phyloP scores from a whole-genome alignment of 2,113 vertebrate genomes.

The Mellivora capensis region DNA sequence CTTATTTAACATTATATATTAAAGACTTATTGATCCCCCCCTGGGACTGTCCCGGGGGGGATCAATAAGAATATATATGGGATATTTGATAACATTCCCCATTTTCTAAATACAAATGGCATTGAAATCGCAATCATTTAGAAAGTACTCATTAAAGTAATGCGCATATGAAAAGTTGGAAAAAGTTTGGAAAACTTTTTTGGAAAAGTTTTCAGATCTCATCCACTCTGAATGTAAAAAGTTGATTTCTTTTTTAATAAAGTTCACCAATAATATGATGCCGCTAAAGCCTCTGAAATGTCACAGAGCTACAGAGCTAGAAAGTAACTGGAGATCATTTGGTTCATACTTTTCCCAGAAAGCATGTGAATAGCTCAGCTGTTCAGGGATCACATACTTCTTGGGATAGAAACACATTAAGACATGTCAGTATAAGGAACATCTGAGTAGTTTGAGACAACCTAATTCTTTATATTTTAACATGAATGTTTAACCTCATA shows the following conservation, averaged over 20 bases:
- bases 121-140: conserved; percentile 32
- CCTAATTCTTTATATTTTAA: conserved; percentile 47
- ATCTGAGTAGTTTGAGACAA: conserved; percentile 4
- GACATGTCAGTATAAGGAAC: neutral
- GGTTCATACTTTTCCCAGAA: conserved; percentile 43
- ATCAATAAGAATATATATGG: neutral
- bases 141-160: conserved; percentile 47
- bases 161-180: neutral
- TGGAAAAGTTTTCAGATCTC: conserved; percentile 23
- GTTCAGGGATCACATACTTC: neutral
- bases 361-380: conserved; percentile 32
- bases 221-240: conserved; percentile 44
- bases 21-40: neutral
- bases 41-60: neutral
- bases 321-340: conserved; percentile 50
- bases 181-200: no score
- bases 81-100: neutral
- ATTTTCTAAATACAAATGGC: conserved; percentile 26
- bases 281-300: neutral
- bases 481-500: conserved; percentile 42
- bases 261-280: conserved; percentile 22
- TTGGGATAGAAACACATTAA: conserved; percentile 29
- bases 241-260: conserved; percentile 39
- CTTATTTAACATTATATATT: conserved; percentile 17
- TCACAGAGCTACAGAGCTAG: conserved; percentile 3